Evolutionary conservation across 1,140 invertebrate species (phyloP), one percentile per base, ranked within the genome.

Genomic region (Hormaphis cornu): DNA sequence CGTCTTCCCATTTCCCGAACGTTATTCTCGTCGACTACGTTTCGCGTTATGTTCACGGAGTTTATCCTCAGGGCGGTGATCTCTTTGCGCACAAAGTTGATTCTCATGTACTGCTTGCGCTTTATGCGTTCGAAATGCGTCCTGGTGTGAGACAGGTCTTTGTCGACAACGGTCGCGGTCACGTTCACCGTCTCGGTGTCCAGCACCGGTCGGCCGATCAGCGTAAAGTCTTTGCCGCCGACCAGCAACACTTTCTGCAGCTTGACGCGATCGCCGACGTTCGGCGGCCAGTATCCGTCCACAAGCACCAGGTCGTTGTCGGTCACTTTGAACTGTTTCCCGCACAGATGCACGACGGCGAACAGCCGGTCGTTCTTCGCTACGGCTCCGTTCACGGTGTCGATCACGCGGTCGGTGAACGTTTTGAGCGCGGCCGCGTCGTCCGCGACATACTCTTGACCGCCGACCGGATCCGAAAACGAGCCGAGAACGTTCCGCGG

Each of bases 261-360:
- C 72, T 83, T 86, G 50, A 97, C 85, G 78, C 86, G 79, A 76
- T 96, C 92, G 1, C 91, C 91, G 72, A 87, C 82, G 53, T 84
- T 85, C 10, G 92, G 92, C 18, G 89, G 85, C 87, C 92, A 95
- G 73, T 88, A 84, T 1, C 88, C 88, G 76, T 91, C 85, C 6
- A 96, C 79, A 1, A 94, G 80, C 44, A 97, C 82, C 1, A 96
- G 79, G 79, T 97, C 94, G 52, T 89, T 91, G 44, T 86, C 81
- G 3, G 92, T 96, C 0, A 97, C 80, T 81, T 93, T 91, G 75
- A 87, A 89, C 76, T 96, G 93, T 78, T 88, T 90, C 3, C 91
- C 91, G 72, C 83, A 80, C 10, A 95, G 70, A 74, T 93, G 85
- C 5, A 96, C 82, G 7, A 96, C 83, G 9, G 93, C 93, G 82